Evolutionary conservation across 2,797 vertebrate species (phyloP).

Genomic region (Eurystomus glaucurus): DNA sequence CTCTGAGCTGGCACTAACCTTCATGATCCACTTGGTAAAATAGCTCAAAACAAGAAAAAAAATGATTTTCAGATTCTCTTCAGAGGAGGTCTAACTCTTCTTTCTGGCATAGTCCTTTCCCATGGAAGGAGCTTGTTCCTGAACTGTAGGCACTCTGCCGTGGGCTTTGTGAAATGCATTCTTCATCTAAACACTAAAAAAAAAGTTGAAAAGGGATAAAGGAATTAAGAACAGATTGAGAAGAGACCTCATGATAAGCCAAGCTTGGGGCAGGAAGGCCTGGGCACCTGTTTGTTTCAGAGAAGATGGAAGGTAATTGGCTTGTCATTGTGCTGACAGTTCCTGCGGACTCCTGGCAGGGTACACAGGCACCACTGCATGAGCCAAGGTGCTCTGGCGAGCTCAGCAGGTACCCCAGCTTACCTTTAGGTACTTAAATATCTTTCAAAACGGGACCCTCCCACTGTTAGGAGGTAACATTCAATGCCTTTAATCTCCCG

Average conservation of each 20-base stretch:
- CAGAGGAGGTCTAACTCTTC: neutral
- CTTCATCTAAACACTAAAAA: neutral
- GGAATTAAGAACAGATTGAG: neutral
- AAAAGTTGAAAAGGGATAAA: neutral
- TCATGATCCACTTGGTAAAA: neutral
- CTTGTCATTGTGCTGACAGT: neutral
- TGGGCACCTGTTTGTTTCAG: neutral
- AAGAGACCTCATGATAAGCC: neutral
- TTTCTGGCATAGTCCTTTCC: neutral
- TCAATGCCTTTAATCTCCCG: neutral
- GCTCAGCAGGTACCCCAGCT: neutral
- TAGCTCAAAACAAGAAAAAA: neutral
- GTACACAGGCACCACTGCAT: fast-evolving
- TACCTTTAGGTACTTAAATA: neutral
- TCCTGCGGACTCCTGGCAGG: neutral
- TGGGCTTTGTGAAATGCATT: neutral
- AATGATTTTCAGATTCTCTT: neutral
- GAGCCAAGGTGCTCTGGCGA: neutral
- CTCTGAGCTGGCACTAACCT: neutral
- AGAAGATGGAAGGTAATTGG: neutral
- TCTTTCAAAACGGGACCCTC: neutral
- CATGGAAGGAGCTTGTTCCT: neutral
- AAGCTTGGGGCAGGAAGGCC: neutral
- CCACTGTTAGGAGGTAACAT: neutral
- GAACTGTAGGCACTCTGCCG: neutral